Conservation (phyloP, 2,797 vertebrate genomes). For the Sebastes trivittatus region DNA sequence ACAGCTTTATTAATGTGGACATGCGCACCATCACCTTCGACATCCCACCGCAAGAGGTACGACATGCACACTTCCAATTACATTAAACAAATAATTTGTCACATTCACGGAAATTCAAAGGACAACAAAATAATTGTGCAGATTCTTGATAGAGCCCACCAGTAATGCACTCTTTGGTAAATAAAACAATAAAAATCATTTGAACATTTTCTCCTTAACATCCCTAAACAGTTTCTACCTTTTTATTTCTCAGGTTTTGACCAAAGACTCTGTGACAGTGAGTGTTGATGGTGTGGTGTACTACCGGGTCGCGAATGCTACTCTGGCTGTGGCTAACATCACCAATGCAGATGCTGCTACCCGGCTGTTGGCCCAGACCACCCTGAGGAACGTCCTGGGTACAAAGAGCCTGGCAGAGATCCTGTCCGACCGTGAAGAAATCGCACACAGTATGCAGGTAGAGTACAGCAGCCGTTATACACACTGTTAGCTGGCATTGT, state of each 20-base stretch:
- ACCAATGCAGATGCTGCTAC: conserved; percentile 94
- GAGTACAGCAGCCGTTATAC: background rate
- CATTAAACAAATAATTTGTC: conserved; percentile 16
- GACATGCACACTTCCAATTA: conserved; percentile 15
- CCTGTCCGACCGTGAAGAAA: conserved; percentile 95
- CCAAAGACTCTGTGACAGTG: conserved; percentile 95
- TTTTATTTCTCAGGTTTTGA: conserved; percentile 85
- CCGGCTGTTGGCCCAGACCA: conserved; percentile 93
- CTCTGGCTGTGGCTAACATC: conserved; percentile 93
- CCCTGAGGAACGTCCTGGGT: conserved; percentile 93
- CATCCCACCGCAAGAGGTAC: conserved; percentile 96
- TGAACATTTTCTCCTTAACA: background rate
- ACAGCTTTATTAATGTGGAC: conserved; percentile 97
- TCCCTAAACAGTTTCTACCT: no score
- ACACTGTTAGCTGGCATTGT: background rate
- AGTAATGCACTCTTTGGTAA: background rate
- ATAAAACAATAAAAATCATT: background rate
- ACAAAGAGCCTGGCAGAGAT: conserved; percentile 97
- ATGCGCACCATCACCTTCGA: conserved; percentile 97
- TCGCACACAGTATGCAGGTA: conserved; percentile 97
- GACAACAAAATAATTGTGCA: background rate
- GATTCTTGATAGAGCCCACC: background rate
- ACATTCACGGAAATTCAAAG: conserved; percentile 14
- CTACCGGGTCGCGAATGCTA: conserved; percentile 95
- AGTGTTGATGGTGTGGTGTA: conserved; percentile 96